Percentiles rank a stretch among this genome's conserved stretches.
These are phyloP conservation scores for Lepisosteus oculatus DNA, from an alignment of 2,113 vertebrate species.

Conservation along the genomic window DNA sequence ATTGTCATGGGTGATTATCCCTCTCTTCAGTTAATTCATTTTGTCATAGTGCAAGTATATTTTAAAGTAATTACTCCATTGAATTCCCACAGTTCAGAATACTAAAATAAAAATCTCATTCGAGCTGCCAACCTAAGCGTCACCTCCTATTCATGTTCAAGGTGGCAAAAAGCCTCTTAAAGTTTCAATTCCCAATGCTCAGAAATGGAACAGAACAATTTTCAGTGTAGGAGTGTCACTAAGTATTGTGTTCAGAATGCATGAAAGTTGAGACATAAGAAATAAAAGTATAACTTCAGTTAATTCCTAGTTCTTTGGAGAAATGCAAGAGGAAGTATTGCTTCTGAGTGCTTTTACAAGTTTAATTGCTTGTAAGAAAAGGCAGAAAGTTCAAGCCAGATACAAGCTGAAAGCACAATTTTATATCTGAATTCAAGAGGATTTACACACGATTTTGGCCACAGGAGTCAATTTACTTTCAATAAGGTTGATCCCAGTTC, in stretches of 20 bases:
- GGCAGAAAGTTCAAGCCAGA: background rate
- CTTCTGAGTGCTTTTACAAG: background rate
- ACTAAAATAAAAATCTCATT: no score
- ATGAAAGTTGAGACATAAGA: background rate
- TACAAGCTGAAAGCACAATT: constrained; percentile 4
- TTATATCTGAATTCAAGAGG: background rate
- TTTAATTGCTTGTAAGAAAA: background rate
- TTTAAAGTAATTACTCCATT: no score
- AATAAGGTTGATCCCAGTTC: background rate
- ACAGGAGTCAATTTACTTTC: no score
- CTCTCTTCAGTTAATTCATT: no score
- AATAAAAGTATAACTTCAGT: background rate
- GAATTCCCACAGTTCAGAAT: no score
- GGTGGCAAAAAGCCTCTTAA: no score
- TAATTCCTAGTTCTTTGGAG: background rate
- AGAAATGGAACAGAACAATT: background rate
- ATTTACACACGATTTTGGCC: no score
- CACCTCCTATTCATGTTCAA: no score
- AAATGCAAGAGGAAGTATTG: background rate
- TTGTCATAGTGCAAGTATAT: no score
- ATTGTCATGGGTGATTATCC: no score
- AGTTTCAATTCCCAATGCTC: background rate
- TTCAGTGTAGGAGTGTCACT: background rate
- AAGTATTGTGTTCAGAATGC: background rate
- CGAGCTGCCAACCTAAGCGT: no score